Evolutionary conservation across 1,140 invertebrate species (phyloP), one percentile per base, ranked within the genome.

Genomic region (Propsilocerus akamusi): DNA sequence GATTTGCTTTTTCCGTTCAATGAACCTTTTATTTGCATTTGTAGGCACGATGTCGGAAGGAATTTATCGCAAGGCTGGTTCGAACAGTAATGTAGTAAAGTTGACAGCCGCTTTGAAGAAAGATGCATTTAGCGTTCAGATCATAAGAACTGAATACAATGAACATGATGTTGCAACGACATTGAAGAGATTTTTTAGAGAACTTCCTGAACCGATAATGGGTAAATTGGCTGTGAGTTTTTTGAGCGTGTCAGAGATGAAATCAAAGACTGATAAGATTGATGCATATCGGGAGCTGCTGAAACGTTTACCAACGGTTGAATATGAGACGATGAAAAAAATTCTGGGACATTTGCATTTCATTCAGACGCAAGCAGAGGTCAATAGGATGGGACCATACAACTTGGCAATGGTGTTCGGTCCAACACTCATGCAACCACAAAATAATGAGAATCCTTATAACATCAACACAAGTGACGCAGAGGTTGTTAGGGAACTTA

Each of bases 111-210:
- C 72, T 47, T 87, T 94, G 56, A 71, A 80, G 28, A 71, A 76
- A 53, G 86, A 93, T 68, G 83, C 87, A 20, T 88, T 85, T 74
- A 73, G 78, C 14, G 83, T 89, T 2, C 81, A 86, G 63, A 72
- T 94, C 25, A 80, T 77, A 3, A 65, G 71, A 5, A 75, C 76
- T 26, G 76, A 79, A 22, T 86, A 83, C 58, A 76, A 77, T 0
- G 86, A 89, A 56, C 83, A 91, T 65, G 89, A 93, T 58, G 86
- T 92, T 2, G 82, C 86, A 3, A 84, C 79, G 25, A 83, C 80
- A 6, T 65, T 93, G 0, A 91, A 92, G 60, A 68, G 85, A 55
- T 92, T 89, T 59, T 81, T 92, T 56, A 68, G 86, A 37, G 81
- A 83, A 56, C 63, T 88, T 25, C 81, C 84, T 0, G 80, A 86